Evolutionary conservation across 2,888 invertebrate genomes (phyloP), one percentile per base, ranked within the genome.

Genomic region (Resseliella maxima): DNA sequence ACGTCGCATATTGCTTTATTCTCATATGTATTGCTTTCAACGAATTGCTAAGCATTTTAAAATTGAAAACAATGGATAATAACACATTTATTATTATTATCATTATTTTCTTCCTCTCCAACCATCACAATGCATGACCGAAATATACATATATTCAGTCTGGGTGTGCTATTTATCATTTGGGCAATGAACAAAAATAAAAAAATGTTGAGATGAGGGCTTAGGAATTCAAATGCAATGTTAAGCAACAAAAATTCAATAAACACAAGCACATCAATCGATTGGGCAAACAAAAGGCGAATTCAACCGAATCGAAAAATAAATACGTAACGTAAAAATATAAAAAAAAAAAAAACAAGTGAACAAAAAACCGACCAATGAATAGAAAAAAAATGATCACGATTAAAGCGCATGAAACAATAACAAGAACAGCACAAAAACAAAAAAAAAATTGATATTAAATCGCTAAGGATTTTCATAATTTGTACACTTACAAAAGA

Each of bases 401-500:
- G 59, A 5, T 59, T 8, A 8, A 41, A 41, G 41, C 41, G 12
- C 41, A 41, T 41, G 12, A 41, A 41, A 41, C 41, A 41, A 41
- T 41, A 27, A 5, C 59, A 21, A 50, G n/a, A 50, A 50, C 50
- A 50, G n/a, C n/a, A n/a, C n/a, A 50, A 50, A 21, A 59, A 59
- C 59, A 59, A 59, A 59, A 59, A 59, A 59, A 24, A 24, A n/a
- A 24, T 5, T 50, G 18, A 50, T 41, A 8, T 41, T 18, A 50
- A 12, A 50, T 50, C 21, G 50, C 50, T 18, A 50, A 50, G 21
- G 15, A 2, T 41, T 2, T 50, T 50, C 50, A 50, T 27, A 59
- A 59, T 59, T 85, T 10, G 24, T 36, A 38, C 91, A 96, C 98
- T 97, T 93, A 99, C 98, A 99, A 99, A 91, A 98, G 95, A 93